Conservation (phyloP, 2,113 vertebrate species). For the Anhinga anhinga region DNA sequence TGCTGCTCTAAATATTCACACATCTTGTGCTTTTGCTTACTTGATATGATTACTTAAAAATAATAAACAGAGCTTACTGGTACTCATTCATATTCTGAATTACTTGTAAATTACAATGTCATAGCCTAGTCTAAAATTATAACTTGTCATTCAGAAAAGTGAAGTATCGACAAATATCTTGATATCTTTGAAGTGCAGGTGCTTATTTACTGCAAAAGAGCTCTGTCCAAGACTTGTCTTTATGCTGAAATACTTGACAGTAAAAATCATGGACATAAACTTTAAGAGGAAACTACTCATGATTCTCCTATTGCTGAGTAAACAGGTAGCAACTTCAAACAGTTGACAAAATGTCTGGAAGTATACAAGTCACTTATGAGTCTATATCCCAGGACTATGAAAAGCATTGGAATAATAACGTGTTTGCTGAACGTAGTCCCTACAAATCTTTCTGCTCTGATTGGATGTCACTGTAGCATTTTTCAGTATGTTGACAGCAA, state of each 20-base stretch:
- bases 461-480: neutral
- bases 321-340: neutral
- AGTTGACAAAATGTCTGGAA: neutral
- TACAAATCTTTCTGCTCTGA: neutral
- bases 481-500: neutral
- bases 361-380: neutral
- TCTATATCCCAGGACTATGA: neutral
- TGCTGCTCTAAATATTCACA: neutral
- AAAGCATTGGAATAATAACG: neutral
- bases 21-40: neutral
- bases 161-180: neutral
- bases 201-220: neutral
- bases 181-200: neutral
- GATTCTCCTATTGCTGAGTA: neutral
- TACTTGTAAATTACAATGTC: slow-evolving; percentile 6
- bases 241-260: neutral
- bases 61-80: neutral
- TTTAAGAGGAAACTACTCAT: neutral
- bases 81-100: slow-evolving; percentile 21
- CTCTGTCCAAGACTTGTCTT: neutral
- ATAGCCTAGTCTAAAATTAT: neutral
- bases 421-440: neutral
- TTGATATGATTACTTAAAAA: neutral
- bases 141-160: neutral
- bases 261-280: neutral